Evolutionary conservation across 2,888 invertebrate genomes (phyloP).

Genomic region (Artemia sinica): DNA sequence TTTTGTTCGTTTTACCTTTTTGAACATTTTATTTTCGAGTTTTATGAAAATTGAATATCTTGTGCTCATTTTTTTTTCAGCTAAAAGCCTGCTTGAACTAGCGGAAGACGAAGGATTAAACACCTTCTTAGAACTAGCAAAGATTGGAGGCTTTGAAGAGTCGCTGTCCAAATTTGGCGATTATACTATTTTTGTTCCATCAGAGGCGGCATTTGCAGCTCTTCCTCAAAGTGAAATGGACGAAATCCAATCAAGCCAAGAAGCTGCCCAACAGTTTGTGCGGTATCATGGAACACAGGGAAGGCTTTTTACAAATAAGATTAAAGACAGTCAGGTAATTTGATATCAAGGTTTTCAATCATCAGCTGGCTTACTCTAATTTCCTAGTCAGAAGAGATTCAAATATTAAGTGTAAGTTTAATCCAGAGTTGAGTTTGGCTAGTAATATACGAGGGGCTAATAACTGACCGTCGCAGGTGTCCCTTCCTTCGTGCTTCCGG

Average conservation of each 20-base stretch:
- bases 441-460: too few relatives aligned
- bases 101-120: conserved; percentile 32
- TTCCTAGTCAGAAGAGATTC: neutral
- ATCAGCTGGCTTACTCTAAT: neutral
- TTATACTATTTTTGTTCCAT: conserved; percentile 36
- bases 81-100: conserved; percentile 33
- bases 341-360: too few relatives aligned
- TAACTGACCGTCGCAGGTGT: too few relatives aligned
- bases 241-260: conserved; percentile 29
- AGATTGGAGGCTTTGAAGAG: conserved; percentile 33
- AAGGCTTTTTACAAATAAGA: conserved; percentile 31
- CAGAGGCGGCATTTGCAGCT: conserved; percentile 34
- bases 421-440: too few relatives aligned
- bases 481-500: too few relatives aligned
- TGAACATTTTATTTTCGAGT: neutral
- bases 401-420: too few relatives aligned
- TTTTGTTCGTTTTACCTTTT: too few relatives aligned
- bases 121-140: conserved; percentile 33
- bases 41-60: conserved; percentile 10
- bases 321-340: conserved; percentile 33
- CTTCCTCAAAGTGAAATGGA: conserved; percentile 29
- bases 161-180: conserved; percentile 31
- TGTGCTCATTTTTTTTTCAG: conserved; percentile 27
- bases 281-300: conserved; percentile 35
- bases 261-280: conserved; percentile 31